Conservation (phyloP, 2,113 vertebrate genomes). For the Oenanthe oenanthe region DNA sequence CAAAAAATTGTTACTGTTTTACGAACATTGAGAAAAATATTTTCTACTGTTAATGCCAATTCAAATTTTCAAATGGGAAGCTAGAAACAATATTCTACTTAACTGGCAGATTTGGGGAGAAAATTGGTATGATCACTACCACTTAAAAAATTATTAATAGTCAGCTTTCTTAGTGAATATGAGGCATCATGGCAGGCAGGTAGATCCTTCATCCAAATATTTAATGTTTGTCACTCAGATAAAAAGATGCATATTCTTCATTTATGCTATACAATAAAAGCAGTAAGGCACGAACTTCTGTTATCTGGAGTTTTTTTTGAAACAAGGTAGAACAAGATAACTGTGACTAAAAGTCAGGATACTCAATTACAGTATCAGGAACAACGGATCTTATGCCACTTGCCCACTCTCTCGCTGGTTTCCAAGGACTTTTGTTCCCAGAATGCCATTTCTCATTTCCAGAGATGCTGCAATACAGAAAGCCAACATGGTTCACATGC, state of each 20-base stretch:
- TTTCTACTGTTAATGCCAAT: background rate
- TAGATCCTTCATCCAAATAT: background rate
- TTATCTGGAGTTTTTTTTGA: background rate
- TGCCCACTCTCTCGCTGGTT: background rate
- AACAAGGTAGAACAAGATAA: background rate
- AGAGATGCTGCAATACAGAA: background rate
- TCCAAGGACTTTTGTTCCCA: background rate
- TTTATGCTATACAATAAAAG: background rate
- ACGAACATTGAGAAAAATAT: background rate
- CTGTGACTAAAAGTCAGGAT: background rate
- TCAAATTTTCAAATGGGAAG: background rate
- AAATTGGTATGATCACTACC: background rate
- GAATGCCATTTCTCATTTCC: background rate
- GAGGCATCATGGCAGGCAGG: background rate
- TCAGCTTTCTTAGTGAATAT: background rate
- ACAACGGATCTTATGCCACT: background rate
- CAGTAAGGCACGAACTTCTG: background rate
- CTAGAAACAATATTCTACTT: background rate
- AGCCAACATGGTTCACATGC: background rate
- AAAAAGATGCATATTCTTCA: background rate
- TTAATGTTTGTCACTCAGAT: background rate
- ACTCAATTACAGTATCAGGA: background rate
- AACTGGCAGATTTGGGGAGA: background rate
- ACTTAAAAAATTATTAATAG: background rate
- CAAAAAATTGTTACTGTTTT: background rate